These are phyloP conservation scores for Melopsittacus undulatus DNA, from an alignment of 2,797 vertebrate species.

Conservation along the genomic window DNA sequence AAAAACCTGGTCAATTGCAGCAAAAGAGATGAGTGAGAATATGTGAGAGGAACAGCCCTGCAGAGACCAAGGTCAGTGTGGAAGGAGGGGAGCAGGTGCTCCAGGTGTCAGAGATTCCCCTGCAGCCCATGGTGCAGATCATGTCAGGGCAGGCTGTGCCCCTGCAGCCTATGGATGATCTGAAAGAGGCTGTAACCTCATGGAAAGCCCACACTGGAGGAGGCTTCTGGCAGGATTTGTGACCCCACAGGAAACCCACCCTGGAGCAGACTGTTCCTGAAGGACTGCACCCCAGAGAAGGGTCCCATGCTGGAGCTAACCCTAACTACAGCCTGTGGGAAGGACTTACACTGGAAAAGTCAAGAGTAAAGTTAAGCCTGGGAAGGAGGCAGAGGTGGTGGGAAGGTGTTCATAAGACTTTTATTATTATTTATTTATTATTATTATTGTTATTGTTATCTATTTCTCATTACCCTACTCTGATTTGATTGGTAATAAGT, in stretches of 20 bases:
- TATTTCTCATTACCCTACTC: neutral
- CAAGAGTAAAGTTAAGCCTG: neutral
- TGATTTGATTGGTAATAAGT: neutral
- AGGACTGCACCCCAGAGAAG: neutral
- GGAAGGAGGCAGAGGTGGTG: neutral
- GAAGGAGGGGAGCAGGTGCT: neutral
- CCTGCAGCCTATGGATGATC: neutral
- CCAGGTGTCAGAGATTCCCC: neutral
- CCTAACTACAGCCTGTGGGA: neutral
- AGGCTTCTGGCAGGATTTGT: neutral
- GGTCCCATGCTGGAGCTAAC: neutral
- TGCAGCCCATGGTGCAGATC: neutral
- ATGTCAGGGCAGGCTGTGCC: neutral
- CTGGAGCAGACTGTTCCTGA: neutral
- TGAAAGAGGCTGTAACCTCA: neutral
- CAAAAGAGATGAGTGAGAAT: neutral
- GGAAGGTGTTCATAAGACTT: neutral
- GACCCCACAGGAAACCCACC: neutral
- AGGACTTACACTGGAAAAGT: neutral
- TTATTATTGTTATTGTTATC: no score
- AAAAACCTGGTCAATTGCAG: neutral
- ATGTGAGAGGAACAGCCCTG: neutral
- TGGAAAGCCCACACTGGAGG: neutral
- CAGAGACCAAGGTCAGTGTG: neutral
- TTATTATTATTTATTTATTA: neutral